phyloP scores from a whole-genome alignment of 2,797 vertebrate species.

The Enteromius treurensis region DNA sequence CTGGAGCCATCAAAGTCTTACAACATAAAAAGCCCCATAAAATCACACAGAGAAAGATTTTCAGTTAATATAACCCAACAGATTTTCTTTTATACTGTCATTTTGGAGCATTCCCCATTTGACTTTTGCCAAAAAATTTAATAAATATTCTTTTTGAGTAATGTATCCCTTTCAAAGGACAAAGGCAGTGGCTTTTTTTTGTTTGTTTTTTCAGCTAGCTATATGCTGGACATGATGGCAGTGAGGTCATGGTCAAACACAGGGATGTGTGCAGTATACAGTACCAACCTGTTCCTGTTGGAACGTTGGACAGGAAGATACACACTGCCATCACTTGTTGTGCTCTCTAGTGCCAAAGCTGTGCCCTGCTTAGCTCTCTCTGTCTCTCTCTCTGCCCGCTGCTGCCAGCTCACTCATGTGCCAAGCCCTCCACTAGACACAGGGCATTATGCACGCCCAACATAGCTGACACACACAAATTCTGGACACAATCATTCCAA shows the following conservation, averaged over 20 bases:
- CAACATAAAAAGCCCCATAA: background rate
- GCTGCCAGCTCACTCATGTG: conserved; percentile 52
- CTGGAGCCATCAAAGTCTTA: background rate
- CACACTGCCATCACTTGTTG: conserved; percentile 58
- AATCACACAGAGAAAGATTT: background rate
- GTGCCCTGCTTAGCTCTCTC: conserved; percentile 49
- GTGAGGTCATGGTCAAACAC: conserved; percentile 47
- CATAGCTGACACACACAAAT: conserved; percentile 50
- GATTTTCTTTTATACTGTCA: background rate
- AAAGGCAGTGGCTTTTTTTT: background rate
- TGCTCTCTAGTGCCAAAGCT: conserved; percentile 54
- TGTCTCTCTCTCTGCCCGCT: conserved; percentile 20
- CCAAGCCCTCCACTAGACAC: conserved; percentile 61
- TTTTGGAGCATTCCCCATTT: background rate
- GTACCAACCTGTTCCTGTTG: conserved; percentile 58
- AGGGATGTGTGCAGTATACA: conserved; percentile 38
- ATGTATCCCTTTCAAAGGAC: background rate
- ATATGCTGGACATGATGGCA: conserved; percentile 14
- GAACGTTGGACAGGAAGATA: conserved; percentile 55
- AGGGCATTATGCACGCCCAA: conserved; percentile 49
- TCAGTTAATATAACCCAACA: background rate
- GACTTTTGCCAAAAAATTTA: background rate
- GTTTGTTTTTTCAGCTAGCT: background rate
- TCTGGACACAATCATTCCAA: conserved; percentile 31
- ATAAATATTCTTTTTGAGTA: background rate